These are phyloP conservation scores for Yponomeuta plumbellus DNA, from an alignment of 2,888 invertebrate species.

Conservation along the genomic window DNA sequence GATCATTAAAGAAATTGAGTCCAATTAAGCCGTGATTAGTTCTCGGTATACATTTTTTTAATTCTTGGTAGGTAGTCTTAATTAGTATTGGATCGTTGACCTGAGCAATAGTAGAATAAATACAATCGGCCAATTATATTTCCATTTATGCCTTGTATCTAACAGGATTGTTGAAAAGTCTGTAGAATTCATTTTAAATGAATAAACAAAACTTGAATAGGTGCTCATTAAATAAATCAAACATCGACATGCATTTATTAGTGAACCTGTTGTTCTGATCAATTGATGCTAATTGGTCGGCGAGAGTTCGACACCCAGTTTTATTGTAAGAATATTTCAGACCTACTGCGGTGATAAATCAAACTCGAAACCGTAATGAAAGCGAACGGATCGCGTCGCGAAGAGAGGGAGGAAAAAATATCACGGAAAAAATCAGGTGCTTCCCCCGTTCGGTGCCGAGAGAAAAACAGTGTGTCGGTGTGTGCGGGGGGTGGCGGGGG, in stretches of 20 bases:
- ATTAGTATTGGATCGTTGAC: background rate
- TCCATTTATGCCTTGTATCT: too few species aligned
- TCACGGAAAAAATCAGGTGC: slow-evolving; percentile 77
- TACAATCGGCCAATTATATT: too few species aligned
- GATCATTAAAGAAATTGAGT: background rate
- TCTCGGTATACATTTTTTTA: background rate
- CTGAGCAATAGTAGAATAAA: background rate
- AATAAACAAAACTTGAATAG: background rate
- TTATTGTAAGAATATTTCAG: slow-evolving; percentile 72
- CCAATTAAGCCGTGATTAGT: background rate
- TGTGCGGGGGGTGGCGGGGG: slow-evolving; percentile 36
- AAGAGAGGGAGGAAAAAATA: slow-evolving; percentile 75
- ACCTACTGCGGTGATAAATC: slow-evolving; percentile 73
- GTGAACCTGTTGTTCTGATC: slow-evolving; percentile 44
- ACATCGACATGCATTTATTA: slow-evolving; percentile 24
- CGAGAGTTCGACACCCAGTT: slow-evolving; percentile 69
- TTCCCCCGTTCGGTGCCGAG: slow-evolving; percentile 71
- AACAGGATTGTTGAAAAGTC: background rate
- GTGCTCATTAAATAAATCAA: slow-evolving; percentile 7
- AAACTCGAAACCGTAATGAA: slow-evolving; percentile 77
- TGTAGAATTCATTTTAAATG: background rate
- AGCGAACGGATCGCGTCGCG: slow-evolving; percentile 77
- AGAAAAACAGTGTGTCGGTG: slow-evolving; percentile 69
- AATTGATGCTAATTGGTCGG: slow-evolving; percentile 72
- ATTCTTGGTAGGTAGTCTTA: background rate